Evolutionary conservation across 35 echinoderm and acorn worm genomes (phyloP).

Genomic region (Strongylocentrotus purpuratus): DNA sequence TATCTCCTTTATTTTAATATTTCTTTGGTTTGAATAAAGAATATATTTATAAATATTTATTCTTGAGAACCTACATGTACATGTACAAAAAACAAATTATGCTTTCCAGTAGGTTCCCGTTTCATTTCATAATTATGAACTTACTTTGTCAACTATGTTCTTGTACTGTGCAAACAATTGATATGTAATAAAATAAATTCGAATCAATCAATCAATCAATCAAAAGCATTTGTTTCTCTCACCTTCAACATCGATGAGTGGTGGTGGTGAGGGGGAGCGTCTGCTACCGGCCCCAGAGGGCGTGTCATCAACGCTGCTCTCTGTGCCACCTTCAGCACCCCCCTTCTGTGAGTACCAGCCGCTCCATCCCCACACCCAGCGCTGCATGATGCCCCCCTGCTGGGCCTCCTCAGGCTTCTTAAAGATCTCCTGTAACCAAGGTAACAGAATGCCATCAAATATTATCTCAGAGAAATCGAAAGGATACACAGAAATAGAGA

Average conservation of each 20-base stretch:
- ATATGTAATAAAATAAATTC: neutral
- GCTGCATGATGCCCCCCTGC: conserved; percentile 64
- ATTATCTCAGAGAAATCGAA: neutral
- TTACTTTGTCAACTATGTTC: no score
- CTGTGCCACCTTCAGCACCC: conserved; percentile 11
- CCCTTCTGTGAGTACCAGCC: conserved; percentile 69
- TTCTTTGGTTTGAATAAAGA: no score
- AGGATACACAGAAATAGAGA: neutral
- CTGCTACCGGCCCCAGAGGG: conserved; percentile 35
- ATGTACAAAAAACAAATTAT: no score
- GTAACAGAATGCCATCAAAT: neutral
- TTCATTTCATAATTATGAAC: no score
- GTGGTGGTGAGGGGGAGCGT: conserved; percentile 51
- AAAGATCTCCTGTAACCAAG: conserved; percentile 72
- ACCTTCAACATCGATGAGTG: conserved; percentile 32
- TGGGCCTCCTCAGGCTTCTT: conserved; percentile 60
- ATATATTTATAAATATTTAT: no score
- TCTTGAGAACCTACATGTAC: no score
- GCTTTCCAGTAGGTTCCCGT: no score
- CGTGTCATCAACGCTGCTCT: conserved; percentile 42
- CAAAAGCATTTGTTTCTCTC: no score
- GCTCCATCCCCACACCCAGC: conserved; percentile 88
- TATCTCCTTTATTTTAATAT: no score
- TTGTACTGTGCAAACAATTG: no score
- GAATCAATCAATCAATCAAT: neutral